Percentiles rank a stretch among this genome's conserved stretches.
phyloP scores from a whole-genome alignment of 1,140 invertebrate genomes.

The Lucilia sericata region DNA sequence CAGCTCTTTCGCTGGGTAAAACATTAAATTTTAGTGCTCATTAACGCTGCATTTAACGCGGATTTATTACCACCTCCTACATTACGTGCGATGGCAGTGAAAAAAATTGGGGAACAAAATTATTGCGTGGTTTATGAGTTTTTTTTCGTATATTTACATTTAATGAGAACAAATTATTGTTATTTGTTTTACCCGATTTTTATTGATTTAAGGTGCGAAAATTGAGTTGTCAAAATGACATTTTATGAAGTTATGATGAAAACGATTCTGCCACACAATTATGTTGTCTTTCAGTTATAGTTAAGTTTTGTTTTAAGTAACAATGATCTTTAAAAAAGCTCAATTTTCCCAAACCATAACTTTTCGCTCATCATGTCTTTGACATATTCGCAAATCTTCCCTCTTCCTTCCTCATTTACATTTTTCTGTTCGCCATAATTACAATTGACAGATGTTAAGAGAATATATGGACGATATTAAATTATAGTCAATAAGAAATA shows the following conservation, averaged over 20 bases:
- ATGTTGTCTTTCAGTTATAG: too few relatives aligned
- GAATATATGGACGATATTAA: background rate
- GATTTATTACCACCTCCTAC: conserved; percentile 48
- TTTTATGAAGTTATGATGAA: background rate
- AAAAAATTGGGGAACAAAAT: background rate
- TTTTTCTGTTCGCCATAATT: background rate
- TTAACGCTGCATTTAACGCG: conserved; percentile 49
- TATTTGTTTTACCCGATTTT: conserved; percentile 10
- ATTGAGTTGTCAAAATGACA: conserved; percentile 20
- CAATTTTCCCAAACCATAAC: too few relatives aligned
- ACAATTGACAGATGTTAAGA: conserved; percentile 3
- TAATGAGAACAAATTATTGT: background rate
- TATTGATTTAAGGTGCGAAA: background rate
- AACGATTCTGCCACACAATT: too few relatives aligned
- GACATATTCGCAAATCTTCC: background rate
- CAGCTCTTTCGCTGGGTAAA: background rate
- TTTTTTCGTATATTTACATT: background rate
- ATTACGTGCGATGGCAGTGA: conserved; percentile 8
- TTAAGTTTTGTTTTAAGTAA: too few relatives aligned
- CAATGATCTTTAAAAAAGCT: too few relatives aligned
- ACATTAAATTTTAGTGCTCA: conserved; percentile 44
- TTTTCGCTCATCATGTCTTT: too few relatives aligned
- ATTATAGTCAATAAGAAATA: background rate
- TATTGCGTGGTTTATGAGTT: background rate
- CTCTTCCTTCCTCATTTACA: background rate